These are phyloP conservation scores for Bujurquina vittata DNA, from an alignment of 2,113 vertebrate genomes.

Conservation along the genomic window DNA sequence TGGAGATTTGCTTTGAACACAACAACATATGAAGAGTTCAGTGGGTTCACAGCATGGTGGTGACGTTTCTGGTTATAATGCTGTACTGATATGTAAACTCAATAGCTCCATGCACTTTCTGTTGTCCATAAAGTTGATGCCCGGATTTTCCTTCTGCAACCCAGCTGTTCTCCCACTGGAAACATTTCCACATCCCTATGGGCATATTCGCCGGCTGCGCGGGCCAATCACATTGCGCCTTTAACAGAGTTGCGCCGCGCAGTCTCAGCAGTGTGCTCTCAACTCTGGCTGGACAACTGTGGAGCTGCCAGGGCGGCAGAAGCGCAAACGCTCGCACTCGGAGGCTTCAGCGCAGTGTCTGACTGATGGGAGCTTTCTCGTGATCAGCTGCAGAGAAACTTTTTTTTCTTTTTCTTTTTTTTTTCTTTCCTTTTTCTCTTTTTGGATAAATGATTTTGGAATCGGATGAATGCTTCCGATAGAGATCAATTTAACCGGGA, in stretches of 20 bases:
- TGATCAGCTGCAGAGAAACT: conserved; percentile 7
- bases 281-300: conserved; percentile 59
- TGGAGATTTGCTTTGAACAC: not conserved
- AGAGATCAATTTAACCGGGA: not conserved
- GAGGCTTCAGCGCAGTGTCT: not conserved
- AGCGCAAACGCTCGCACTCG: conserved; percentile 28
- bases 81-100: not conserved
- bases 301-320: conserved; percentile 41
- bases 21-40: not conserved
- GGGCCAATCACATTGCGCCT: conserved; percentile 64
- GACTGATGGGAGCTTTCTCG: not conserved
- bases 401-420: conserved; percentile 14
- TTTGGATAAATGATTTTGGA: not conserved
- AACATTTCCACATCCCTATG: conserved; percentile 14
- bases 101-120: not conserved
- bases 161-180: conserved; percentile 55
- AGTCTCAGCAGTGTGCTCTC: conserved; percentile 38
- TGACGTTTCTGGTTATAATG: not conserved
- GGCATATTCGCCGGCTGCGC: not conserved
- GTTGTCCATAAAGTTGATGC: conserved; percentile 25
- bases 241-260: conserved; percentile 37
- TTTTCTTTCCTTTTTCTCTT: not conserved
- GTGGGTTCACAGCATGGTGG: not conserved
- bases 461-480: not conserved
- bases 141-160: not conserved